These are phyloP conservation scores for Ficedula albicollis DNA, from an alignment of 2,797 vertebrate species.

Conservation along the genomic window DNA sequence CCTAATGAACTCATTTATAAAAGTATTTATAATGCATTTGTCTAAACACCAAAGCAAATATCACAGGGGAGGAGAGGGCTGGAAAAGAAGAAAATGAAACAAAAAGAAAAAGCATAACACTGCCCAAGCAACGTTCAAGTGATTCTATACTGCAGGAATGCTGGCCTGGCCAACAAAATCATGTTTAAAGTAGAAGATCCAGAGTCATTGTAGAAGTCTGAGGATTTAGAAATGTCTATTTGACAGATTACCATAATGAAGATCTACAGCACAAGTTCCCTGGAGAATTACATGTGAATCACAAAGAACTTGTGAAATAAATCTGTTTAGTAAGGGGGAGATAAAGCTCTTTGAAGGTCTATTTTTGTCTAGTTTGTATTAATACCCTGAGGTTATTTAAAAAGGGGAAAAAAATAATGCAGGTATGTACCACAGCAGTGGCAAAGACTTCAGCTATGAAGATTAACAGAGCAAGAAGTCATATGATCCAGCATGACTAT, in stretches of 20 bases:
- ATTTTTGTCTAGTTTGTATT: not conserved
- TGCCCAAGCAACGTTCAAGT: not conserved
- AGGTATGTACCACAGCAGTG: not conserved
- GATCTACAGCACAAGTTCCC: not conserved
- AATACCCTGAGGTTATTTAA: not conserved
- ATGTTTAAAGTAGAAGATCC: not conserved
- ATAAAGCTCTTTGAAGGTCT: not conserved
- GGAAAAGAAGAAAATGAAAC: not conserved
- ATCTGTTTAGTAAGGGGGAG: not conserved
- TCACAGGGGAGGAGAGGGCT: not conserved
- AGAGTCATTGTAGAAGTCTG: not conserved
- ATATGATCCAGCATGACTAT: not conserved
- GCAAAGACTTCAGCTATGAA: not conserved
- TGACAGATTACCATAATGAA: not conserved
- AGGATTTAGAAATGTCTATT: not conserved
- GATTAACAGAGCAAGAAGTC: not conserved
- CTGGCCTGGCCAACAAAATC: not conserved
- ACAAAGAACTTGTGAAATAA: not conserved
- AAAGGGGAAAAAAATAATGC: not conserved
- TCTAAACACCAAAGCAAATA: not conserved
- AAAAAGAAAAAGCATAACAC: not conserved
- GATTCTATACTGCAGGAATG: not conserved
- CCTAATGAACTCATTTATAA: not conserved
- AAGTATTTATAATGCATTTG: not conserved
- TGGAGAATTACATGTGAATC: not conserved